Evolutionary conservation across 2,797 vertebrate species (phyloP).

Genomic region (Sandelia bainsii): DNA sequence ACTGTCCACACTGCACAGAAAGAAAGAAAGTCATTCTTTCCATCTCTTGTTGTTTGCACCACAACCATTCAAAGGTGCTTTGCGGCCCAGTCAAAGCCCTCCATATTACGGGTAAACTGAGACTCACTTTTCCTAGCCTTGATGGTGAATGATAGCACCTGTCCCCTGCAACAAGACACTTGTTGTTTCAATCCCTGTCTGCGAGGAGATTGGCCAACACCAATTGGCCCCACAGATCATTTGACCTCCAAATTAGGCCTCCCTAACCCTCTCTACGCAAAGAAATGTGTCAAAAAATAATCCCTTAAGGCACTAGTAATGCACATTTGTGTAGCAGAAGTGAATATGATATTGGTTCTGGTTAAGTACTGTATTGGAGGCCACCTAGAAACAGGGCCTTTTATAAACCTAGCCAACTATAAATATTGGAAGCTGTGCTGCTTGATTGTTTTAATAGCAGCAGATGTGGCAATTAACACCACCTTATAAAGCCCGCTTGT

Average conservation of each 20-base stretch:
- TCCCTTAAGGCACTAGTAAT: slow-evolving; percentile 79
- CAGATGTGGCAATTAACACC: slow-evolving; percentile 90
- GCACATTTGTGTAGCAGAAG: slow-evolving; percentile 78
- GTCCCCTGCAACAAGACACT: slow-evolving; percentile 81
- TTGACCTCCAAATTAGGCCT: slow-evolving; percentile 75
- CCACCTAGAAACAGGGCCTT: slow-evolving; percentile 80
- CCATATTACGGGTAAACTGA: slow-evolving; percentile 73
- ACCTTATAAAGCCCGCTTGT: slow-evolving; percentile 85
- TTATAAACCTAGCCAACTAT: slow-evolving; percentile 83
- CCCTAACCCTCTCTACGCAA: slow-evolving; percentile 56
- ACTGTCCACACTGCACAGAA: slow-evolving; percentile 38
- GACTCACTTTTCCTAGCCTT: slow-evolving; percentile 58
- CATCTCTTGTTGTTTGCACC: slow-evolving; percentile 47
- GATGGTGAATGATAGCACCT: slow-evolving; percentile 83
- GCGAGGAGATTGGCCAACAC: slow-evolving; percentile 78
- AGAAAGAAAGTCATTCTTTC: slow-evolving; percentile 57
- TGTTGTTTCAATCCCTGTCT: slow-evolving; percentile 79
- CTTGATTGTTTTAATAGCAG: slow-evolving; percentile 89
- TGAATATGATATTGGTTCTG: slow-evolving; percentile 83
- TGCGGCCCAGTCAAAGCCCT: slow-evolving; percentile 43
- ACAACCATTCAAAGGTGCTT: slow-evolving; percentile 34
- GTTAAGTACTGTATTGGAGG: slow-evolving; percentile 75
- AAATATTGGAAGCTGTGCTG: slow-evolving; percentile 82
- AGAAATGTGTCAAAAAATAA: slow-evolving; percentile 76
- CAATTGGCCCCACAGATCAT: slow-evolving; percentile 81